A percentile compares a stretch with the other conserved stretches of the same genome.
These are phyloP conservation scores for Neopelma chrysocephalum DNA, from an alignment of 2,797 vertebrate genomes.

Conservation along the genomic window DNA sequence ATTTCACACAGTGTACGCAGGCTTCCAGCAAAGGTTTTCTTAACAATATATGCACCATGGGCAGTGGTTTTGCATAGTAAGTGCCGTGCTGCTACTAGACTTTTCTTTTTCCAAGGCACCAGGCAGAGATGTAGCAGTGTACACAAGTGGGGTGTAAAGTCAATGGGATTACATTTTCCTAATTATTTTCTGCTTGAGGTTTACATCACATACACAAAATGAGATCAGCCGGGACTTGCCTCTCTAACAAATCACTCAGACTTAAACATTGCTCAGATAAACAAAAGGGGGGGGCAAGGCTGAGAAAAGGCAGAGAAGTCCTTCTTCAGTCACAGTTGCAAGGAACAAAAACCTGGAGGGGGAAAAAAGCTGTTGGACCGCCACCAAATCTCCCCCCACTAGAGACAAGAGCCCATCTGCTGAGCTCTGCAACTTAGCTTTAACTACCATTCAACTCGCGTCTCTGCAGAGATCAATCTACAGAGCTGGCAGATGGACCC, in stretches of 20 bases:
- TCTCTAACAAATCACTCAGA: constrained; percentile 80
- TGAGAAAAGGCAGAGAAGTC: constrained; percentile 79
- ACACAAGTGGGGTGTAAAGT: constrained; percentile 79
- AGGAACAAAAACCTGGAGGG: constrained; percentile 86
- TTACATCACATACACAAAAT: constrained; percentile 78
- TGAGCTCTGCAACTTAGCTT: constrained; percentile 83
- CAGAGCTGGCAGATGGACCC: constrained; percentile 87
- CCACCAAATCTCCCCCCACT: constrained; percentile 84
- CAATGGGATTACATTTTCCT: constrained; percentile 83
- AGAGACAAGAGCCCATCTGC: constrained; percentile 89
- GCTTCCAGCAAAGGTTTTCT: background rate
- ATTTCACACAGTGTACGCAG: background rate
- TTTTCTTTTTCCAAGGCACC: constrained; percentile 38
- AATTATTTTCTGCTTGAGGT: constrained; percentile 83
- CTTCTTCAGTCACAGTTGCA: constrained; percentile 80
- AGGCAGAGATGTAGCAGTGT: constrained; percentile 59
- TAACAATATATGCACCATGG: background rate
- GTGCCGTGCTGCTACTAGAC: background rate
- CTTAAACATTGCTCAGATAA: constrained; percentile 83
- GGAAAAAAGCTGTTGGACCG: constrained; percentile 82
- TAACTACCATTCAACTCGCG: constrained; percentile 81
- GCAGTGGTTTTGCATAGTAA: constrained; percentile 3
- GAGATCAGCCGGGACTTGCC: constrained; percentile 78
- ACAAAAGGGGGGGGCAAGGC: constrained; percentile 76
- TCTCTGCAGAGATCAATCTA: constrained; percentile 84